Evolutionary conservation across 2,888 invertebrate genomes (phyloP).

Genomic region (Xanthia togata): DNA sequence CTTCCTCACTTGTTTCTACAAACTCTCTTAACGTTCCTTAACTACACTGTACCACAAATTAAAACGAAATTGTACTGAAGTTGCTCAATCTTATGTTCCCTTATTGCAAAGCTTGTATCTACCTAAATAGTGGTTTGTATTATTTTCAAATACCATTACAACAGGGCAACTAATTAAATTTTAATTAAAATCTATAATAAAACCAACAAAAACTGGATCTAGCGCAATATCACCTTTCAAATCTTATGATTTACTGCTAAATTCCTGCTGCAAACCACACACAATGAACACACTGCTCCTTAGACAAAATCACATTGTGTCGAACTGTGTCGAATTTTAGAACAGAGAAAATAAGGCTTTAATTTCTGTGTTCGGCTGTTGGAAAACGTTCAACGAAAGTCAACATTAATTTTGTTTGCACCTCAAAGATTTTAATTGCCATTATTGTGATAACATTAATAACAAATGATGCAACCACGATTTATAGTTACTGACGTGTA

Average conservation of each 20-base stretch:
- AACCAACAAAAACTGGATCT: conserved; percentile 77
- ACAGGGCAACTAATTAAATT: conserved; percentile 68
- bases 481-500: conserved; percentile 75
- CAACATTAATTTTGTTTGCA: conserved; percentile 81
- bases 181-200: conserved; percentile 79
- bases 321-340: conserved; percentile 24
- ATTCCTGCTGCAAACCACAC: conserved; percentile 67
- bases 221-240: conserved; percentile 77
- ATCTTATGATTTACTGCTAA: conserved; percentile 77
- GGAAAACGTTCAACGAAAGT: conserved; percentile 71
- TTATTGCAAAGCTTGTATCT: conserved; percentile 28
- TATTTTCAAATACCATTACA: conserved; percentile 29
- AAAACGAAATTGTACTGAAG: conserved; percentile 19
- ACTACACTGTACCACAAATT: conserved; percentile 31
- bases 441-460: conserved; percentile 80
- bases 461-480: conserved; percentile 77
- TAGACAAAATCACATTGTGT: conserved; percentile 30
- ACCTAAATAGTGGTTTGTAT: neutral
- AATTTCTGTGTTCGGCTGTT: conserved; percentile 37
- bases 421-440: conserved; percentile 79
- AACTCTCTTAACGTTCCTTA: conserved; percentile 17
- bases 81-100: conserved; percentile 18
- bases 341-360: conserved; percentile 1
- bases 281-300: conserved; percentile 59
- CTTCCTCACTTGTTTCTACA: conserved; percentile 19